These are phyloP conservation scores for Tenrec ecaudatus DNA, from an alignment of 2,113 vertebrate genomes.

Conservation along the genomic window DNA sequence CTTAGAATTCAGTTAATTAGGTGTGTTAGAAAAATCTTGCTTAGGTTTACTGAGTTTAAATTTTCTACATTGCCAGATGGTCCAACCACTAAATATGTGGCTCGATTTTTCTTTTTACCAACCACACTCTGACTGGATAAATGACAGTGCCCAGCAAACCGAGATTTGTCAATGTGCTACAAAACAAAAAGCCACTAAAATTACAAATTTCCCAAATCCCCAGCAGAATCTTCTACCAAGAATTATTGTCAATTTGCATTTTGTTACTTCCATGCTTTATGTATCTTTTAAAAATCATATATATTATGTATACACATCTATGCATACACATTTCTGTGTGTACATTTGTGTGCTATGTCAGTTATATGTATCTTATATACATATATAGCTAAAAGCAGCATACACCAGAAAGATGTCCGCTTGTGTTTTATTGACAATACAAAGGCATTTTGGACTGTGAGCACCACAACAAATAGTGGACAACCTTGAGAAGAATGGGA, in stretches of 20 bases:
- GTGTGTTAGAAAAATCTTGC: neutral
- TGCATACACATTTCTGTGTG: too few relatives aligned
- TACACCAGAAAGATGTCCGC: too few relatives aligned
- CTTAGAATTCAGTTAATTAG: neutral
- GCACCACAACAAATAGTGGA: too few relatives aligned
- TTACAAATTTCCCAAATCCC: neutral
- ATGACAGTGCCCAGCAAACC: neutral
- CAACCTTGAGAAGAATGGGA: too few relatives aligned
- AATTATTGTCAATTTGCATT: neutral
- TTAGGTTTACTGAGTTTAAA: neutral
- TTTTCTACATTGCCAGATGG: neutral
- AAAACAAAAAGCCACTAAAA: neutral
- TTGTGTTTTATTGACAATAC: too few relatives aligned
- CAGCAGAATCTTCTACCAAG: neutral
- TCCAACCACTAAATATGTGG: neutral
- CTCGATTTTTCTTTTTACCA: neutral
- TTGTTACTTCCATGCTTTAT: neutral
- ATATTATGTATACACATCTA: neutral
- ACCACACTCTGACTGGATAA: neutral
- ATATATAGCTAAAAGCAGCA: too few relatives aligned
- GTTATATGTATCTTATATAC: too few relatives aligned
- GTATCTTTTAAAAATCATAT: neutral
- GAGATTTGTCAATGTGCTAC: neutral
- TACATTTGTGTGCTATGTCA: too few relatives aligned
- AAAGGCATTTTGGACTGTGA: too few relatives aligned